Base-by-base conservation (phyloP, 1,140 invertebrate species). In the Dendrolimus kikuchii region DNA sequence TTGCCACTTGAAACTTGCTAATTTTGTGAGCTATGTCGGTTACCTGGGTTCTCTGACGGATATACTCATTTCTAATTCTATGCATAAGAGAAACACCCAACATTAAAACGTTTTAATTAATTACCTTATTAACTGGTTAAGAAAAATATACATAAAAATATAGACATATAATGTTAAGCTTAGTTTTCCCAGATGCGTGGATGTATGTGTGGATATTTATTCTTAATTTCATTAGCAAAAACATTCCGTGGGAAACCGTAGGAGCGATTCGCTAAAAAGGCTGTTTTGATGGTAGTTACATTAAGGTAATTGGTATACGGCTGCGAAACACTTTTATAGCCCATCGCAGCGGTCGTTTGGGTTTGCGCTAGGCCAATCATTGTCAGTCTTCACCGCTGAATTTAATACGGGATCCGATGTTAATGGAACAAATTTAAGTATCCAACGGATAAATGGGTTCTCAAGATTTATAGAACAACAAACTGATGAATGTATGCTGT, bases 231-330 rank as follows among this genome's bases (percentile, higher is more conserved):
- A 77, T 79, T 79, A 73, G 65, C 59, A 68, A 62, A 72, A 76
- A 74, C 57, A 60, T 70, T 73, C 53, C 67, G 67, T 75, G 74
- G 71, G 71, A 81, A 76, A 60, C 54, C 60, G 63, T 58, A 64
- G 59, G 66, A 72, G 52, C 67, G 67, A 74, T 75, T 70, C 62
- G 71, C 71, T 71, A 79, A 81, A 79, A 78, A 85, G 73, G 71
- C 75, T 77, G 64, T 77, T 76, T 77, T 75, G 76, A 79, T 77
- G 78, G 73, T 74, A 77, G 71, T 77, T 79, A 76, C 79, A 83
- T 85, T 79, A 83, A 79, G 68, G 75, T 83, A 77, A 86, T 86
- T 81, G 80, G 66, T 73, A 60, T 76, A 75, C 75, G 71, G 70
- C 70, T 81, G 64, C 69, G 67, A 72, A 81, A 77, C 71, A 77